A percentile compares a stretch with the other conserved stretches of the same genome.
Evolutionary conservation across 2,113 vertebrate species (phyloP).

Genomic region (Pica pica): DNA sequence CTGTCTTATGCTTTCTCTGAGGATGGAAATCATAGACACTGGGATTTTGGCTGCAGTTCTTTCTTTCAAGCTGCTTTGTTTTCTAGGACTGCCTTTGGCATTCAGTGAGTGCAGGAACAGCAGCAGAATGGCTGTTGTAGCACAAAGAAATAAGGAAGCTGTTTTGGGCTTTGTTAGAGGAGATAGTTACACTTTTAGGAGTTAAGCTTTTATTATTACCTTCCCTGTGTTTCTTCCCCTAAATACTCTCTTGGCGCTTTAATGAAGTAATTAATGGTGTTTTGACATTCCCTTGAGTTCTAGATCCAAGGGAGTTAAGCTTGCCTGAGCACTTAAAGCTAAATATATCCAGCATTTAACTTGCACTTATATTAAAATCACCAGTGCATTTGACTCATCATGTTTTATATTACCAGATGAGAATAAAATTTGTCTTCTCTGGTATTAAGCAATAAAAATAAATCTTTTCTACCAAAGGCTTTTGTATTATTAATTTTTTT

Average conservation of each 20-base stretch:
- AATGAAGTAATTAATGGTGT: not conserved
- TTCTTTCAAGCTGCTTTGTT: not conserved
- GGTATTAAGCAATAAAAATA: not conserved
- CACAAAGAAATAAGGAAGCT: not conserved
- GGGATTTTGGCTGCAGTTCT: not conserved
- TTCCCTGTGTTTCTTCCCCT: not conserved
- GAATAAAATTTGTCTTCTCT: not conserved
- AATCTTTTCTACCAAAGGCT: not conserved
- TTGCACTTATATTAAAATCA: not conserved
- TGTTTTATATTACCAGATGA: not conserved
- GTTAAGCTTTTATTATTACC: not conserved
- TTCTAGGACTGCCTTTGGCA: not conserved
- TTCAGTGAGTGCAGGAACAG: not conserved
- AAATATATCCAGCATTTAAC: constrained; percentile 2
- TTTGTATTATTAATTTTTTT: not conserved
- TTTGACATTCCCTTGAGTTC: not conserved
- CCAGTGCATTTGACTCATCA: not conserved
- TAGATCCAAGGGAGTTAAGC: constrained; percentile 9
- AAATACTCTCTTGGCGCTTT: not conserved
- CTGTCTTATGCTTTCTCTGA: not conserved
- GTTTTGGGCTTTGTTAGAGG: not conserved
- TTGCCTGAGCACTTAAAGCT: not conserved
- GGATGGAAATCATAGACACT: not conserved
- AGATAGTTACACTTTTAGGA: not conserved
- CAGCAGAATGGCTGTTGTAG: not conserved